Evolutionary conservation across 2,888 invertebrate genomes (phyloP).

Genomic region (Oscheius onirici): DNA sequence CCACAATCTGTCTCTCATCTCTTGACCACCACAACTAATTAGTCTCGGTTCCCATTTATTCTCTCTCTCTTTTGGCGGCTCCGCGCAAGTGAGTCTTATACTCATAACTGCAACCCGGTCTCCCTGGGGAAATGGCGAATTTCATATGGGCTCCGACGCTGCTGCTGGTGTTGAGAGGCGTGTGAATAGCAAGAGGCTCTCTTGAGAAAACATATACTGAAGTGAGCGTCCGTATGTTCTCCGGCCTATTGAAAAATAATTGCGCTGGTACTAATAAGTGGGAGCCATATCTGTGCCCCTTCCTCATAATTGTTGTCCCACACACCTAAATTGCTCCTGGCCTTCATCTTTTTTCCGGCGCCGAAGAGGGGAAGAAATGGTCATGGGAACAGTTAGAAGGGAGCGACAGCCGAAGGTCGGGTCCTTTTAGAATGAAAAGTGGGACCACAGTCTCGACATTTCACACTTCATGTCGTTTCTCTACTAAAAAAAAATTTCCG

Average conservation of each 20-base stretch:
- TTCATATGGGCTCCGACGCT: slow-evolving; percentile 11
- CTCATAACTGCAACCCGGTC: not conserved
- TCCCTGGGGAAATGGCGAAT: slow-evolving; percentile 30
- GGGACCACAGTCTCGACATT: no score
- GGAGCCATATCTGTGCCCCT: slow-evolving; percentile 22
- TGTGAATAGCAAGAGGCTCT: slow-evolving; percentile 6
- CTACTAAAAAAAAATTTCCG: no score
- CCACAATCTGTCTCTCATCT: not conserved
- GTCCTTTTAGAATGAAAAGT: no score
- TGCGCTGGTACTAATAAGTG: slow-evolving; percentile 11
- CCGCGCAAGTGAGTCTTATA: not conserved
- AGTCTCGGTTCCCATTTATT: not conserved
- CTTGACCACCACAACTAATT: no score
- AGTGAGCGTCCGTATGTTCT: not conserved
- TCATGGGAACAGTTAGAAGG: no score
- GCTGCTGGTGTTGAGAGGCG: slow-evolving; percentile 20
- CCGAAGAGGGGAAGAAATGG: not conserved
- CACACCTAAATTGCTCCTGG: slow-evolving; percentile 15
- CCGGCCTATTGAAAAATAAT: not conserved
- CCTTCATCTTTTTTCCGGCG: not conserved
- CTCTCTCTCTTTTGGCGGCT: not conserved
- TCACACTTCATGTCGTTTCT: no score
- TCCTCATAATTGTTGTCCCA: slow-evolving; percentile 17
- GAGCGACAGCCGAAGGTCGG: no score
- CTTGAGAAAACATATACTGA: not conserved